Evolutionary conservation across 2,797 vertebrate species (phyloP).

Genomic region (Micropoecilia bifurca): DNA sequence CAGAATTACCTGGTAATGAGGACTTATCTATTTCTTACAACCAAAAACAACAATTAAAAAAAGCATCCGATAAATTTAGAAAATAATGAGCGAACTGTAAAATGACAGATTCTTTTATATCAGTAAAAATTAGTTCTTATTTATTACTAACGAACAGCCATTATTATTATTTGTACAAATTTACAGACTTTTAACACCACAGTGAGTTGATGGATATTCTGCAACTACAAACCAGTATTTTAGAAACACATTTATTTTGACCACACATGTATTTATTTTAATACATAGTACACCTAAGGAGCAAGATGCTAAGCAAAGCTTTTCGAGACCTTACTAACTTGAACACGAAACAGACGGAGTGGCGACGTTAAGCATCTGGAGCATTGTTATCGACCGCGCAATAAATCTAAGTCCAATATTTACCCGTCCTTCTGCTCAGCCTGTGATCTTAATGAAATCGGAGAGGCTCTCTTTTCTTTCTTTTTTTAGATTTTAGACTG

Average conservation of each 20-base stretch:
- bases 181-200: neutral
- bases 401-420: constrained; percentile 10
- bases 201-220: neutral
- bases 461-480: neutral
- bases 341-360: neutral
- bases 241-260: neutral
- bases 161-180: neutral
- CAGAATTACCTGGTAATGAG: no score
- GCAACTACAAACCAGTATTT: neutral
- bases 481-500: constrained; percentile 4
- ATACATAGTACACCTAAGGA: no score
- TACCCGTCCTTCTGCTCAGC: neutral
- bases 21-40: no score
- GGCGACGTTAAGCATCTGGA: neutral
- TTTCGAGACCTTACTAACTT: neutral
- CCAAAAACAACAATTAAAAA: no score
- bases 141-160: neutral
- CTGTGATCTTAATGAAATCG: constrained; percentile 21
- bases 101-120: no score
- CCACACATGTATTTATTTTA: neutral
- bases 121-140: no score
- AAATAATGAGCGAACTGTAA: no score
- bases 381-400: neutral
- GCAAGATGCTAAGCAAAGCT: neutral
- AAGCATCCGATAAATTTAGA: no score